Base-by-base conservation (phyloP, 2,888 invertebrate species). In the Chrysotoxum bicinctum region DNA sequence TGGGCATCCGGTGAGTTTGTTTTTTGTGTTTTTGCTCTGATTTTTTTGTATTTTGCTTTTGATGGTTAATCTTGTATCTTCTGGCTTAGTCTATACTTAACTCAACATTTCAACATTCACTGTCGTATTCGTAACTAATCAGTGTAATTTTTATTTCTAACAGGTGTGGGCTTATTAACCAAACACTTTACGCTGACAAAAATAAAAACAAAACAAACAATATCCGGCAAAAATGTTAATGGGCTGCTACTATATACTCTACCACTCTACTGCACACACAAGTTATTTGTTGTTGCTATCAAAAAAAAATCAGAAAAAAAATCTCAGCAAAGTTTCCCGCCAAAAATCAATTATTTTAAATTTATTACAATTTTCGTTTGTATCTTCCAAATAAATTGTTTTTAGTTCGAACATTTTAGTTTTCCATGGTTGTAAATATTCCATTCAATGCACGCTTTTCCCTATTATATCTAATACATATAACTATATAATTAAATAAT, bases 121-220 rank as follows among this genome's bases (percentile, higher is more conserved):
- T 76, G 75, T 37, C 70, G 64, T 85, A 8, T 50, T 73, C 50
- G 81, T 85, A 69, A 85, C 85, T 85, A 85, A 85, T 85, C 73
- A 81, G 76, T 81, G 76, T 81, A 85, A 85, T 86, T 80, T 87
- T 87, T 88, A 89, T 89, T 89, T 89, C 90, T 89, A 91, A 91
- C 92, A 92, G 92, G 92, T 91, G 90, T 92, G 92, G 92, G 91
- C 90, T 90, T 92, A 92, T 91, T 92, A 92, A 92, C 90, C 87
- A 86, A 88, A 87, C 88, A 82, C 81, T 82, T 81, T 74, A 70
- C 74, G 86, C 82, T 78, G 83, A 75, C 78, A 74, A 79, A 78
- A 70, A 87, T 82, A 84, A 87, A 83, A 87, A 84, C 32, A 75
- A 70, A 83, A 78, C 32, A 75, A 73, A 68, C 64, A 70, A 32